Conservation (phyloP, 2,888 invertebrate genomes). For the Meghimatium bilineatum region DNA sequence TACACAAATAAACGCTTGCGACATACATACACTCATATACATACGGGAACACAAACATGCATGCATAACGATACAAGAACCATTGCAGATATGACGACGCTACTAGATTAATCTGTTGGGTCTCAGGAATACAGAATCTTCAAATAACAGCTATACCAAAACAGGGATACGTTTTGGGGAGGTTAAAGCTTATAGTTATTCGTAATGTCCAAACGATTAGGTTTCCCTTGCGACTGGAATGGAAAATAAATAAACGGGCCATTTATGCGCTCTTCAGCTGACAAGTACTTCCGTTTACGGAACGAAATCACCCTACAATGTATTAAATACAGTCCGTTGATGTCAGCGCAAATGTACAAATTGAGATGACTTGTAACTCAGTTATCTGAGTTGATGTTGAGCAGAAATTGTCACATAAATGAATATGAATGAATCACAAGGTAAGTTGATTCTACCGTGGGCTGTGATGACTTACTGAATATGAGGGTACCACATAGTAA, state of each 20-base stretch:
- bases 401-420: background rate
- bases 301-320: background rate
- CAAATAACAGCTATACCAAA: too few species aligned
- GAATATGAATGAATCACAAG: too few species aligned
- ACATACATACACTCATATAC: too few species aligned
- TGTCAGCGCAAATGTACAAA: background rate
- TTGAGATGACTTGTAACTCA: background rate
- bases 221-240: background rate
- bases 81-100: too few species aligned
- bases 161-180: background rate
- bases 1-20: too few species aligned
- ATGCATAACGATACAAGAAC: too few species aligned
- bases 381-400: background rate
- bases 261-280: background rate
- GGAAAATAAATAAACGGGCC: background rate
- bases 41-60: too few species aligned
- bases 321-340: constrained; percentile 14
- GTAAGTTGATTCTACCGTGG: too few species aligned
- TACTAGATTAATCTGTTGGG: too few species aligned
- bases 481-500: too few species aligned
- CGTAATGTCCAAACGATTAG: background rate
- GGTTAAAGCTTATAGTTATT: background rate
- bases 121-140: too few species aligned
- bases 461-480: too few species aligned
- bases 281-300: background rate